Evolutionary conservation across 2,113 vertebrate genomes (phyloP).

Genomic region (Camarhynchus parvulus): DNA sequence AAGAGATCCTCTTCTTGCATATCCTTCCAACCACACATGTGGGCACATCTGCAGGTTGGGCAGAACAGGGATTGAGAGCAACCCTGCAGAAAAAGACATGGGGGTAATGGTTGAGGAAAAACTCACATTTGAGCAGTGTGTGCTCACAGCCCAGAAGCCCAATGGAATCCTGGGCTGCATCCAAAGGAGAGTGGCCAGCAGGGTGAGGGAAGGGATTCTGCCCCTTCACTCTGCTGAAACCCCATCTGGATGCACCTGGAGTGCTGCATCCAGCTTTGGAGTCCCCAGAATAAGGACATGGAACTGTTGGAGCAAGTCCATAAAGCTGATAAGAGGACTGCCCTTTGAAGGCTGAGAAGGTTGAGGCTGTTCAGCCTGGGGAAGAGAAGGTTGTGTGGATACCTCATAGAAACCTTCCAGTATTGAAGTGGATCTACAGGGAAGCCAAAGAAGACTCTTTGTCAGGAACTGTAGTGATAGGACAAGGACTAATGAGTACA

Average conservation of each 20-base stretch:
- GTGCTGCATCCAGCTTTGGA: neutral
- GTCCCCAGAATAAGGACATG: no score
- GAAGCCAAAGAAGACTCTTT: neutral
- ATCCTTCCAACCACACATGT: neutral
- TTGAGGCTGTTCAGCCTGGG: neutral
- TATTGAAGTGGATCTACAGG: neutral
- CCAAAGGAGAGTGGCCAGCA: neutral
- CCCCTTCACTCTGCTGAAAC: neutral
- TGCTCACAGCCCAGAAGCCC: neutral
- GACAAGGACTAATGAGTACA: neutral
- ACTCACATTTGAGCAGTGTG: neutral
- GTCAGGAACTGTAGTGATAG: neutral
- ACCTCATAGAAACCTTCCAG: neutral
- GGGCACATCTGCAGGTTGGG: neutral
- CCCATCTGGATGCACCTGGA: neutral
- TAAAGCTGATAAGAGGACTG: neutral
- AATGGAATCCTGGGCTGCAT: neutral
- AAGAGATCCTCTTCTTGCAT: neutral
- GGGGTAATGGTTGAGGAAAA: neutral
- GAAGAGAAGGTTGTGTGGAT: neutral
- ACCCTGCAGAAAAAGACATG: neutral
- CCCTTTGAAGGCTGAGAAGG: neutral
- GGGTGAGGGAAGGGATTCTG: neutral
- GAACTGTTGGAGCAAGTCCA: neutral
- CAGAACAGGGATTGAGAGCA: neutral